Base-by-base conservation (phyloP, 2,113 vertebrate species). In the Enhydra lutris region DNA sequence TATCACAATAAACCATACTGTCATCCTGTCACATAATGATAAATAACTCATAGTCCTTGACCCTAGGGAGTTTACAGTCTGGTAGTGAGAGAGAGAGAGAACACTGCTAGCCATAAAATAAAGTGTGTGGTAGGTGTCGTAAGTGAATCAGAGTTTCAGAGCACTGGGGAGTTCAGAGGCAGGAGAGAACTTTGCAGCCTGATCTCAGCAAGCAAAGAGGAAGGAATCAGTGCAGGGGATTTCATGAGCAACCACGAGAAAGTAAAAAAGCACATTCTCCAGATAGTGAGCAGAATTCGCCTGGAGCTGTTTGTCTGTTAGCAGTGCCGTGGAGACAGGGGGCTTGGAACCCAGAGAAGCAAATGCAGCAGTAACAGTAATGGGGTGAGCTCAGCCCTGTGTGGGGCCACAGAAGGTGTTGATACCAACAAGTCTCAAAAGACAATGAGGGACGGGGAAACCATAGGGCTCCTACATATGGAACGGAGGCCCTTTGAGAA, bases 171-270 rank as follows among this genome's bases (percentile, higher is more conserved):
- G 21, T 36, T 50, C 50, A 73, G n/a, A 86, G 59, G 52, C 42
- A 79, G 34, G 31, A 92, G 65, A 80, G 13, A 52, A 59, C 21
- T 79, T 24, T 86, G 55, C 1, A 15, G 26, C 31, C 84, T 47
- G 23, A 82, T 34, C 89, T 83, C 83, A 71, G 74, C 18, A 45
- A 57, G 34, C 79, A 63, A 39, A 71, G 11, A 50, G 8, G 47
- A 85, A 50, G 31, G 31, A 74, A 76, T 50, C 26, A 15, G 13
- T 39, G 29, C 6, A 57, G 78, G n/a, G 23, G 78, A 89, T 87
- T 73, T 84, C 90, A 31, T 39, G n/a, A 92, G 55, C 67, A 57
- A 81, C 96, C 47, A 86, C n/a, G 34, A 94, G 73, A 71, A 45
- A 76, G 50, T 59, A n/a, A 81, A 65, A 85, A 79, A 55, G 95